Evolutionary conservation across 2,797 vertebrate species (phyloP).

Genomic region (Heliangelus exortis): DNA sequence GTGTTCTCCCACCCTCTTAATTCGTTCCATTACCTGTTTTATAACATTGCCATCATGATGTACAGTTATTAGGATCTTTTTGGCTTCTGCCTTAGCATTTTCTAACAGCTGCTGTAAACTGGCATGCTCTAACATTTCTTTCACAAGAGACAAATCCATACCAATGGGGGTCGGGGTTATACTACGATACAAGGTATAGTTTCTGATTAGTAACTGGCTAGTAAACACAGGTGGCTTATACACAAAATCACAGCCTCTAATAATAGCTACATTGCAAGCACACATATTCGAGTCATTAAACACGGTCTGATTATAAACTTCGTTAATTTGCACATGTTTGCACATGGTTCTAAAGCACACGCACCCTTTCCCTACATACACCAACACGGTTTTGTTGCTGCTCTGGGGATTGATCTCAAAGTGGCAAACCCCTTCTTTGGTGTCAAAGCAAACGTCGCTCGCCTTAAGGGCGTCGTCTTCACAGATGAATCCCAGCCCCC

Average conservation of each 20-base stretch:
- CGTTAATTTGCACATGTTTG: slow-evolving; percentile 50
- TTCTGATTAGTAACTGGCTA: slow-evolving; percentile 60
- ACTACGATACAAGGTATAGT: slow-evolving; percentile 61
- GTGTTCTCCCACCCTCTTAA: slow-evolving; percentile 57
- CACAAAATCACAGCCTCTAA: slow-evolving; percentile 66
- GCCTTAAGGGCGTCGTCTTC: slow-evolving; percentile 66
- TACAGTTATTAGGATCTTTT: slow-evolving; percentile 60
- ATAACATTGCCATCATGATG: slow-evolving; percentile 53
- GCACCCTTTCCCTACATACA: slow-evolving; percentile 41
- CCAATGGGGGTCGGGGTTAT: slow-evolving; percentile 46
- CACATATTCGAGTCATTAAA: slow-evolving; percentile 57
- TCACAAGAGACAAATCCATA: slow-evolving; percentile 57
- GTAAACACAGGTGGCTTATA: slow-evolving; percentile 35
- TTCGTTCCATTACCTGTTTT: slow-evolving; percentile 57
- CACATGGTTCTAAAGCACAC: slow-evolving; percentile 58
- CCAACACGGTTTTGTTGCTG: slow-evolving; percentile 9
- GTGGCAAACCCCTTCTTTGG: slow-evolving; percentile 63
- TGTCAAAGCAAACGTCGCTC: slow-evolving; percentile 56
- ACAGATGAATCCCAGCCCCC: slow-evolving; percentile 61
- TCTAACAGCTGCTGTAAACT: slow-evolving; percentile 62
- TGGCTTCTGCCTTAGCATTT: slow-evolving; percentile 60
- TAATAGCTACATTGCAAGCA: slow-evolving; percentile 64
- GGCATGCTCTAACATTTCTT: slow-evolving; percentile 59
- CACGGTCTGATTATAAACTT: slow-evolving; percentile 28
- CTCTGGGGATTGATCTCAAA: slow-evolving; percentile 66